These are phyloP conservation scores for Sweltsa coloradensis DNA, from an alignment of 1,140 invertebrate genomes.

Conservation along the genomic window DNA sequence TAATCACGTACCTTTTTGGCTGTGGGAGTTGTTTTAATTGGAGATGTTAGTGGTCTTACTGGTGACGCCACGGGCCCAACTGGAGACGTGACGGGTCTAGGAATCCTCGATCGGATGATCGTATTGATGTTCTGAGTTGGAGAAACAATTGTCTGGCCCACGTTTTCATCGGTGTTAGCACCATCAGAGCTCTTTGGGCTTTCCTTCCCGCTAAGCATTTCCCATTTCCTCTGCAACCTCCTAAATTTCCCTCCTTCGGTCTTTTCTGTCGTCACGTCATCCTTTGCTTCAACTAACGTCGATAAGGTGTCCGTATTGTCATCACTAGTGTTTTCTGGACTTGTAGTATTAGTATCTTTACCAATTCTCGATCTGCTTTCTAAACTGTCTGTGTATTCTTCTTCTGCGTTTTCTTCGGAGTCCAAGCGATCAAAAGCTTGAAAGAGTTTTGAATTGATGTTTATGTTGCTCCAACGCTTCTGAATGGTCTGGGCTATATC, in stretches of 20 bases:
- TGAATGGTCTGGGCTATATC: slow-evolving; percentile 42
- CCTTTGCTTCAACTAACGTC: too few relatives aligned
- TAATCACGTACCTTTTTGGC: too few relatives aligned
- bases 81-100: slow-evolving; percentile 49
- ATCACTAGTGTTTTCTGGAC: too few relatives aligned
- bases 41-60: too few relatives aligned
- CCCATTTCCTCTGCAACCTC: slow-evolving; percentile 75
- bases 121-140: too few relatives aligned
- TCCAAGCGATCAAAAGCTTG: slow-evolving; percentile 54
- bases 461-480: slow-evolving; percentile 60
- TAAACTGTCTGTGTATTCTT: slow-evolving; percentile 60
- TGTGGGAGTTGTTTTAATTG: too few relatives aligned
- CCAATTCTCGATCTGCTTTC: slow-evolving; percentile 36
- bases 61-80: slow-evolving; percentile 15
- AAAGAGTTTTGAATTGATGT: slow-evolving; percentile 53
- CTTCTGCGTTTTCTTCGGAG: slow-evolving; percentile 49
- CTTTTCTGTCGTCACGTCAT: too few relatives aligned
- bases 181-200: too few relatives aligned
- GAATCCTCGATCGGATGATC: slow-evolving; percentile 53
- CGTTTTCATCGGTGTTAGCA: too few relatives aligned
- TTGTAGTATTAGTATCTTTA: too few relatives aligned
- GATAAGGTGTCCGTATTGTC: too few relatives aligned
- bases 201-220: slow-evolving; percentile 46
- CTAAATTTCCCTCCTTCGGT: slow-evolving; percentile 37
- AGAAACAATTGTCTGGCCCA: too few relatives aligned